phyloP scores from a whole-genome alignment of 2,797 vertebrate genomes.

The Periophthalmus magnuspinnatus region DNA sequence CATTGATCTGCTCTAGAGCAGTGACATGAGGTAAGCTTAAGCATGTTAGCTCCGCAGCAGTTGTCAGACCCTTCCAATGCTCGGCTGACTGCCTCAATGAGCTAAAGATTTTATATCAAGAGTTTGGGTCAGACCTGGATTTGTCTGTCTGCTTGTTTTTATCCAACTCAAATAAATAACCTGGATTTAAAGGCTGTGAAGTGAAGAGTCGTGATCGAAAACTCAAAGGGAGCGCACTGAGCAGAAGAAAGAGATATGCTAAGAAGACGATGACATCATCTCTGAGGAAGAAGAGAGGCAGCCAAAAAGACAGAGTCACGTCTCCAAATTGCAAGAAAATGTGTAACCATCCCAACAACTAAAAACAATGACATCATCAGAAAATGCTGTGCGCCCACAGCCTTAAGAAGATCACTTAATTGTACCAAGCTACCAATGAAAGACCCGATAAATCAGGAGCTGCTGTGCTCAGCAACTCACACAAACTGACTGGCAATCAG shows the following conservation, averaged over 20 bases:
- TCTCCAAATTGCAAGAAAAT: constrained; percentile 45
- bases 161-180: constrained; percentile 56
- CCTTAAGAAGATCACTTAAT: constrained; percentile 67
- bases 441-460: constrained; percentile 75
- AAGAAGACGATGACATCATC: constrained; percentile 69
- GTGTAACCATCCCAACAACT: constrained; percentile 37
- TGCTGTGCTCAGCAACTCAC: constrained; percentile 74
- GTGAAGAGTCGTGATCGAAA: constrained; percentile 27
- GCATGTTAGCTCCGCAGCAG: constrained; percentile 37
- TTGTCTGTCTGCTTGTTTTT: constrained; percentile 54
- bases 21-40: constrained; percentile 51
- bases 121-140: constrained; percentile 61
- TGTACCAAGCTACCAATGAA: constrained; percentile 74
- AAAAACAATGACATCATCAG: constrained; percentile 42
- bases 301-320: constrained; percentile 37
- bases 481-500: constrained; percentile 74
- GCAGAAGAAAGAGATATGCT: constrained; percentile 39
- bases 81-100: constrained; percentile 40
- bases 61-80: constrained; percentile 34
- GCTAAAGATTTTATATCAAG: constrained; percentile 37
- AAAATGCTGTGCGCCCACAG: constrained; percentile 33
- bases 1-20: constrained; percentile 24
- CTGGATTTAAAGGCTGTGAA: constrained; percentile 47
- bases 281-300: constrained; percentile 44
- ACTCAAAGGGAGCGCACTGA: constrained; percentile 39